Evolutionary conservation across 1,140 invertebrate genomes (phyloP).

Genomic region (Formica selysi): DNA sequence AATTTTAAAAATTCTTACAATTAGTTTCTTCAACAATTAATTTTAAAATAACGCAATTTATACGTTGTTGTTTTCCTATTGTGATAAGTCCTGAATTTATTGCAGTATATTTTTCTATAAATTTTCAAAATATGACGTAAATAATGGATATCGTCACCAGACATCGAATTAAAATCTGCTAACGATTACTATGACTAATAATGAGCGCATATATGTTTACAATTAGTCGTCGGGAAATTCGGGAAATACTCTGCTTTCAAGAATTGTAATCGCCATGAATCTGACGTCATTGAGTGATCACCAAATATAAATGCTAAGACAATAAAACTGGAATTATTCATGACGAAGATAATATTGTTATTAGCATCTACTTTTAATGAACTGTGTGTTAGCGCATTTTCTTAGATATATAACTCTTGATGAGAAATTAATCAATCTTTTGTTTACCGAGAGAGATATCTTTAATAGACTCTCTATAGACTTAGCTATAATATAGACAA

Average conservation of each 20-base stretch:
- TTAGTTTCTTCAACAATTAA: neutral
- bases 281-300: slow-evolving; percentile 12
- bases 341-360: neutral
- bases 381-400: neutral
- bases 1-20: neutral
- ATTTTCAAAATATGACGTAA: slow-evolving; percentile 17
- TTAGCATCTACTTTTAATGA: neutral
- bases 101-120: neutral
- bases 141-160: slow-evolving; percentile 21
- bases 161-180: neutral
- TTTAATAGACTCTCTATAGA: neutral
- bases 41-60: neutral
- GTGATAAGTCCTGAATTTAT: neutral
- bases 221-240: slow-evolving; percentile 47
- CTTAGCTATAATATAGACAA: neutral
- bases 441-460: neutral
- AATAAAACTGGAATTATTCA: neutral
- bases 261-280: neutral
- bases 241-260: slow-evolving; percentile 8
- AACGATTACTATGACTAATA: slow-evolving; percentile 41
- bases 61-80: neutral
- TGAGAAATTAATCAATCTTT: neutral
- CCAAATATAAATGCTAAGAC: neutral
- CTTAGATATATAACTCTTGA: neutral
- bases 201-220: slow-evolving; percentile 29